A percentile compares a stretch with the other conserved stretches of the same genome.
Evolutionary conservation across 2,888 invertebrate genomes (phyloP).

Genomic region (Thelaira solivaga): DNA sequence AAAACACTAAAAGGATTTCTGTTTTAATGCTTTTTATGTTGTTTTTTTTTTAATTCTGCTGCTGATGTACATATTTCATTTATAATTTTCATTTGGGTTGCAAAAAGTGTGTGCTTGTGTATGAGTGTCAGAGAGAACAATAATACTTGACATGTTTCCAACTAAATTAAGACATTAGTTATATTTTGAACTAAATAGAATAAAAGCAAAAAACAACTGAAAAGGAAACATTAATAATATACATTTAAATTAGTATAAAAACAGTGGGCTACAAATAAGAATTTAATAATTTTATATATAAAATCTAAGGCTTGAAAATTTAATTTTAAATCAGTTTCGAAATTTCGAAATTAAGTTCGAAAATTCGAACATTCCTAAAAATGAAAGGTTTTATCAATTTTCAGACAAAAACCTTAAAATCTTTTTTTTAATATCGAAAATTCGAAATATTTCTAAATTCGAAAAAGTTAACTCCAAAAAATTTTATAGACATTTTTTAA

Average conservation of each 20-base stretch:
- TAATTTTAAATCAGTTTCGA: background rate
- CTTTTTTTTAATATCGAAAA: too few species aligned
- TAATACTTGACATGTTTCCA: conserved; percentile 56
- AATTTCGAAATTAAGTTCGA: too few species aligned
- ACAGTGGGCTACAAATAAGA: conserved; percentile 21
- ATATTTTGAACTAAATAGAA: conserved; percentile 53
- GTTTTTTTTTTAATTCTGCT: background rate
- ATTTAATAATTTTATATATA: background rate
- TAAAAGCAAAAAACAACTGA: conserved; percentile 16
- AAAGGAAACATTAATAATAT: conserved; percentile 9
- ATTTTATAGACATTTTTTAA: too few species aligned
- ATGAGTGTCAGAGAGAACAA: background rate
- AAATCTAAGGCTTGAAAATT: background rate
- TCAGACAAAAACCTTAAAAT: too few species aligned
- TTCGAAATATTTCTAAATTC: too few species aligned
- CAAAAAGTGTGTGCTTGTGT: background rate
- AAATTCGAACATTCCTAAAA: too few species aligned
- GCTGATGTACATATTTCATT: background rate
- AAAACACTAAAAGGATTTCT: conserved; percentile 53
- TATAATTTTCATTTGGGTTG: background rate
- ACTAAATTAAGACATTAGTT: conserved; percentile 68
- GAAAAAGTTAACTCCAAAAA: too few species aligned
- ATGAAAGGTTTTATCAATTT: too few species aligned
- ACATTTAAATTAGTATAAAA: background rate
- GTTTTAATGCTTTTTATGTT: background rate